phyloP scores from a whole-genome alignment of 2,888 invertebrate genomes.

The Andricus quercusramuli region DNA sequence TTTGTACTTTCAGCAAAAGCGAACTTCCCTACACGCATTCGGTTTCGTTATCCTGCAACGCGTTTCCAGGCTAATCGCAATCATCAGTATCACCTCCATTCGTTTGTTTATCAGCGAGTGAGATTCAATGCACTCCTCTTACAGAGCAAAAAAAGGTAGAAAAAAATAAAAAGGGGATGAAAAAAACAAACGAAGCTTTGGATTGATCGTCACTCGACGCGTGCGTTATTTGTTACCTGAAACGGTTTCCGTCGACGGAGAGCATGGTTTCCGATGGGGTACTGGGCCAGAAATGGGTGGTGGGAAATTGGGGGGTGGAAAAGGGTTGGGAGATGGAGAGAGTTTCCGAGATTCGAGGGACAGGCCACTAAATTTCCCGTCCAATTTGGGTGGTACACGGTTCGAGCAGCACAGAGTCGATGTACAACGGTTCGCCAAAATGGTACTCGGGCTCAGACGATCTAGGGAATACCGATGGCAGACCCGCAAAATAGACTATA shows the following conservation, averaged over 20 bases:
- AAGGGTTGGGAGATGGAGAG: constrained; percentile 15
- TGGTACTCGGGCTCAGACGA: constrained; percentile 21
- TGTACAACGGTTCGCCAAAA: constrained; percentile 19
- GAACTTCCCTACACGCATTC: neutral
- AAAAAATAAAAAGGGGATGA: neutral
- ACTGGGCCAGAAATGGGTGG: constrained; percentile 30
- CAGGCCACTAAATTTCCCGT: constrained; percentile 76
- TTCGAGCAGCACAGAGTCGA: constrained; percentile 40
- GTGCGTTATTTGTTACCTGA: constrained; percentile 25
- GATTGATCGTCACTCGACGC: constrained; percentile 22
- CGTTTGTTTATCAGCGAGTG: constrained; percentile 20
- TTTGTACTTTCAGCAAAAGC: neutral
- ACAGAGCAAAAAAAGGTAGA: neutral
- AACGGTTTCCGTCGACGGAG: constrained; percentile 30
- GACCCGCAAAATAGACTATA: neutral
- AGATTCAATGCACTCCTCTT: constrained; percentile 19
- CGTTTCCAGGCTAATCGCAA: constrained; percentile 19
- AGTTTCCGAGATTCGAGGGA: constrained; percentile 58
- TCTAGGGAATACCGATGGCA: constrained; percentile 18
- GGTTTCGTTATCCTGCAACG: constrained; percentile 28
- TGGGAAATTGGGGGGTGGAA: neutral
- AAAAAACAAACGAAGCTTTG: constrained; percentile 21
- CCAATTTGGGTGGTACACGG: constrained; percentile 74
- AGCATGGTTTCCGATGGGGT: constrained; percentile 14
- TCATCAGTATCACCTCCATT: neutral